Conservation (phyloP, 2,797 vertebrate species). For the Sebastes steindachneri region DNA sequence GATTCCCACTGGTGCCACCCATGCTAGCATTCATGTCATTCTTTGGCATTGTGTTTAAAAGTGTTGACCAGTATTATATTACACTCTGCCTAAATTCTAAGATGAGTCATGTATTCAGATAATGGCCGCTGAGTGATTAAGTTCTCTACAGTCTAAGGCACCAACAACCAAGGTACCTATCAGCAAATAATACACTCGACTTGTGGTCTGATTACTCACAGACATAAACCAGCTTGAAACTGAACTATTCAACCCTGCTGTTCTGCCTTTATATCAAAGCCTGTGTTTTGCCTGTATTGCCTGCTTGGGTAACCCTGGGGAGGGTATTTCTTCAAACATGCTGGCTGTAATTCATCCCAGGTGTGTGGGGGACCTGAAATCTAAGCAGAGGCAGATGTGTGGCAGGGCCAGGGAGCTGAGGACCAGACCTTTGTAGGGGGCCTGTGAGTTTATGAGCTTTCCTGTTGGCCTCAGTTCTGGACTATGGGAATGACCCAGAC, state of each 20-base stretch:
- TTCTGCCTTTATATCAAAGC: slow-evolving; percentile 66
- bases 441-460: slow-evolving; percentile 79
- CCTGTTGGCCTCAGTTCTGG: slow-evolving; percentile 66
- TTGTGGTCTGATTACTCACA: slow-evolving; percentile 46
- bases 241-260: slow-evolving; percentile 76
- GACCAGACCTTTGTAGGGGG: slow-evolving; percentile 79
- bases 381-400: slow-evolving; percentile 81
- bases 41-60: slow-evolving; percentile 14
- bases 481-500: slow-evolving; percentile 71
- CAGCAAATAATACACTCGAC: slow-evolving; percentile 42
- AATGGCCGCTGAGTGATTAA: slow-evolving; percentile 1
- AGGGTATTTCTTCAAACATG: slow-evolving; percentile 78
- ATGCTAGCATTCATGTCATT: slow-evolving; percentile 15
- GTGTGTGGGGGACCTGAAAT: slow-evolving; percentile 69
- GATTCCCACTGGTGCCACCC: slow-evolving; percentile 1
- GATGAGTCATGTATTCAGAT: slow-evolving; percentile 17
- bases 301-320: slow-evolving; percentile 67
- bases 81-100: slow-evolving; percentile 8
- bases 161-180: slow-evolving; percentile 11
- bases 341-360: slow-evolving; percentile 81
- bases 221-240: slow-evolving; percentile 55
- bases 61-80: slow-evolving; percentile 19
- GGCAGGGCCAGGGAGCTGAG: slow-evolving; percentile 53
- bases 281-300: slow-evolving; percentile 46
- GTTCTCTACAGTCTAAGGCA: slow-evolving; percentile 22